Percentiles rank a stretch among this genome's conserved stretches.
Conservation (phyloP, 2,797 vertebrate genomes). For the Borostomias antarcticus region DNA sequence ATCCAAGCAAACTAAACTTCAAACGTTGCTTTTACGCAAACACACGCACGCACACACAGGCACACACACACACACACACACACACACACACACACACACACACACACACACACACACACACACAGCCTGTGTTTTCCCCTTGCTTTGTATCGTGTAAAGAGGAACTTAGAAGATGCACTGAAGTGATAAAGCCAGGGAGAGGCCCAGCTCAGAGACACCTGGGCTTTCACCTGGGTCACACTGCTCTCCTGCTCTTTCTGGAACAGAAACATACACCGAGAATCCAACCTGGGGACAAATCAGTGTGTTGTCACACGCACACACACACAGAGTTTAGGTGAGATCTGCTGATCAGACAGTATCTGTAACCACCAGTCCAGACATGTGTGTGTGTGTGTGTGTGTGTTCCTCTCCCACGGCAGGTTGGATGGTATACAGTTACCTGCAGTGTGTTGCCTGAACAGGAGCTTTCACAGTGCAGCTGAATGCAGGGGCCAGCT, state of each 20-base stretch:
- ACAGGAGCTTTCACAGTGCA: too few species aligned
- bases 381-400: slow-evolving; percentile 29
- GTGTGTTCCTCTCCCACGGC: too few species aligned
- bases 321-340: slow-evolving; percentile 11
- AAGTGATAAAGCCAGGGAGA: slow-evolving; percentile 41
- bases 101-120: neutral
- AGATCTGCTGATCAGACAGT: slow-evolving; percentile 28
- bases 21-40: slow-evolving; percentile 51
- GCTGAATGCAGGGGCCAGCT: too few species aligned
- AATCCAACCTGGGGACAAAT: neutral
- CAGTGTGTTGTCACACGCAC: neutral
- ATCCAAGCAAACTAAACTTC: slow-evolving; percentile 67
- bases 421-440: too few species aligned
- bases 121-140: slow-evolving; percentile 6
- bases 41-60: neutral
- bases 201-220: too few species aligned
- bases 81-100: neutral
- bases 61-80: too few species aligned
- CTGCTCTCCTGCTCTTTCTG: too few species aligned
- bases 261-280: too few species aligned
- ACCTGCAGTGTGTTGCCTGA: too few species aligned
- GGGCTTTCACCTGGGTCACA: too few species aligned
- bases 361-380: slow-evolving; percentile 13
- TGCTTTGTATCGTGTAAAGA: slow-evolving; percentile 36
- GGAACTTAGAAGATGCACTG: slow-evolving; percentile 44